These are phyloP conservation scores for Tachyglossus aculeatus DNA, from an alignment of 2,797 vertebrate species.

Conservation along the genomic window DNA sequence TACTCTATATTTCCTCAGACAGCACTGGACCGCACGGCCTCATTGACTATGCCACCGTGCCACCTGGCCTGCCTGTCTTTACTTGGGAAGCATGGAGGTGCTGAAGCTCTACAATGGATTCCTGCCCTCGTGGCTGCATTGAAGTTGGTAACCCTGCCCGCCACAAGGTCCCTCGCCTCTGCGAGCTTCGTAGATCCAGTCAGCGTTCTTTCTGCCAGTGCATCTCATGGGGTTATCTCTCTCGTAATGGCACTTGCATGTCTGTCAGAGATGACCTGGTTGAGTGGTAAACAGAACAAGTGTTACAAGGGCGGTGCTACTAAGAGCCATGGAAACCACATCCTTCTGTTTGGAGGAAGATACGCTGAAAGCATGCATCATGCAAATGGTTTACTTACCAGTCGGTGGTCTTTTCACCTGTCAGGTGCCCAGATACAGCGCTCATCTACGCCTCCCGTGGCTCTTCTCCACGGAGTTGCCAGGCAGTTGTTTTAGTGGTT, in stretches of 20 bases:
- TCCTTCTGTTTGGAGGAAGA: slow-evolving; percentile 2
- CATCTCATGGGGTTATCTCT: slow-evolving; percentile 59
- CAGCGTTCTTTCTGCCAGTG: slow-evolving; percentile 71
- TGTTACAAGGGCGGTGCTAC: slow-evolving; percentile 27
- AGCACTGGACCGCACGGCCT: too few relatives aligned
- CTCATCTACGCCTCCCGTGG: too few relatives aligned
- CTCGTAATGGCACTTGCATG: slow-evolving; percentile 34
- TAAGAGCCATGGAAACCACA: neutral
- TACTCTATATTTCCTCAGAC: too few relatives aligned
- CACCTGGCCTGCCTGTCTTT: too few relatives aligned
- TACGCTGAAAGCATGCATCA: slow-evolving; percentile 31
- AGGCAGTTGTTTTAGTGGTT: too few relatives aligned
- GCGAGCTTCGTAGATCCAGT: neutral
- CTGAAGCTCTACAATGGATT: neutral
- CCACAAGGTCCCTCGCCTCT: neutral
- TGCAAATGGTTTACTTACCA: slow-evolving; percentile 18
- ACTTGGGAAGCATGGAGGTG: too few relatives aligned
- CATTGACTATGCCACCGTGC: too few relatives aligned
- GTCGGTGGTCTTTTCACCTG: neutral
- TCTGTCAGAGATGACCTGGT: slow-evolving; percentile 56
- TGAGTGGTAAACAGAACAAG: slow-evolving; percentile 33
- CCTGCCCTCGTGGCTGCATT: neutral
- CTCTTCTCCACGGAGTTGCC: too few relatives aligned
- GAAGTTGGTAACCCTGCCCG: slow-evolving; percentile 7
- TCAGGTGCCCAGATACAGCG: too few relatives aligned